Percentiles rank a stretch among this genome's conserved stretches.
Conservation (phyloP, 2,888 invertebrate genomes). For the Drosophila rubida region DNA sequence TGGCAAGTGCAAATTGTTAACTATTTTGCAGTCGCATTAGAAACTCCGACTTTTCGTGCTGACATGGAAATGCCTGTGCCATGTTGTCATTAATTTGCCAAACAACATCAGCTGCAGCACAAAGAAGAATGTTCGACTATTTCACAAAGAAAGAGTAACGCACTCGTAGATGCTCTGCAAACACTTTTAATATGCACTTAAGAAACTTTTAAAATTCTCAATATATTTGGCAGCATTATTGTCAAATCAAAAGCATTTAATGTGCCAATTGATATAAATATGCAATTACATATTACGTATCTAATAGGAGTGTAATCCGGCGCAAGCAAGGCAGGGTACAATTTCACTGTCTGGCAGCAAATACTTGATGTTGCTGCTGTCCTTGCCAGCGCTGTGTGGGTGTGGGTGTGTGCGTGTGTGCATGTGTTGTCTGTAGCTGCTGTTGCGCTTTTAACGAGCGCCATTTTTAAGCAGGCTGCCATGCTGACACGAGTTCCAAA, state of each 20-base stretch:
- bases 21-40: constrained; percentile 29
- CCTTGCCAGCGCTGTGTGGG: constrained; percentile 21
- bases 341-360: constrained; percentile 17
- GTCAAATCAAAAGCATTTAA: no score
- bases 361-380: constrained; percentile 41
- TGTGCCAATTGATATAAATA: not conserved
- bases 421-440: constrained; percentile 27
- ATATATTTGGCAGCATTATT: no score
- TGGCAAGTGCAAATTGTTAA: constrained; percentile 39
- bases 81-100: constrained; percentile 70
- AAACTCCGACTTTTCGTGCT: constrained; percentile 42
- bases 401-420: not conserved
- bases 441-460: constrained; percentile 64
- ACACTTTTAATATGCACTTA: not conserved
- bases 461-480: constrained; percentile 48
- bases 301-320: not conserved
- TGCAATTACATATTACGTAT: not conserved
- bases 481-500: constrained; percentile 54
- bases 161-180: not conserved
- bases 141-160: rapidly evolving
- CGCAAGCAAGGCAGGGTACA: constrained; percentile 3
- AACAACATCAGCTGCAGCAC: constrained; percentile 30
- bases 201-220: no score
- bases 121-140: constrained; percentile 1
- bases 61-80: constrained; percentile 56